These are phyloP conservation scores for Agapornis roseicollis DNA, from an alignment of 2,113 vertebrate species.

Conservation along the genomic window DNA sequence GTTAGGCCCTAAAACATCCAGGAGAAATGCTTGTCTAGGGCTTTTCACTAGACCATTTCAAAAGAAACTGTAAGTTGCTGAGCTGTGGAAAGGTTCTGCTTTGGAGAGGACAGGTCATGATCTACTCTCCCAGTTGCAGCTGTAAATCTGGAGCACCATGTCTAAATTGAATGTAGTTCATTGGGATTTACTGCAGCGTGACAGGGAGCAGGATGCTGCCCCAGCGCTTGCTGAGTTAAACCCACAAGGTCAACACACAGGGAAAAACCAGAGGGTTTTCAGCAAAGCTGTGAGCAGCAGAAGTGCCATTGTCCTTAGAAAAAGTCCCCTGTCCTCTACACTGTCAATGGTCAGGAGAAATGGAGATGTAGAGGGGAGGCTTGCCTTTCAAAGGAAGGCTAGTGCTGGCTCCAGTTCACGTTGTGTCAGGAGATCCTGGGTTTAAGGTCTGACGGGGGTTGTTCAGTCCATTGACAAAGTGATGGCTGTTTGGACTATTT, in stretches of 20 bases:
- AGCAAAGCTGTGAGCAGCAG: neutral
- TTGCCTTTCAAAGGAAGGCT: neutral
- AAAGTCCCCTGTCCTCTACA: neutral
- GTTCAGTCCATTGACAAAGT: neutral
- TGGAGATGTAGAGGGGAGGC: neutral
- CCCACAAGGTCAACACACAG: neutral
- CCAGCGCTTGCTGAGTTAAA: neutral
- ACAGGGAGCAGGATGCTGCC: neutral
- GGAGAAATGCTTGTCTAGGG: neutral
- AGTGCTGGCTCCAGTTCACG: neutral
- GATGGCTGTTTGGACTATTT: neutral
- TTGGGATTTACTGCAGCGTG: neutral
- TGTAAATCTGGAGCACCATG: neutral
- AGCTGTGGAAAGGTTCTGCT: neutral
- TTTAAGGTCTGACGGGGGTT: neutral
- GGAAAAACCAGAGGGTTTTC: neutral
- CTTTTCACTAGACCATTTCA: neutral
- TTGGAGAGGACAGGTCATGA: neutral
- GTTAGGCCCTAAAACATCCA: neutral
- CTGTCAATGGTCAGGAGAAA: too few relatives aligned
- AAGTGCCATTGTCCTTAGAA: fast-evolving
- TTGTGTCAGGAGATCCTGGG: neutral
- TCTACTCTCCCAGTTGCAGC: neutral
- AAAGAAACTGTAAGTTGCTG: neutral
- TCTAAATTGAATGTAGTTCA: neutral